Evolutionary conservation across 2,888 invertebrate genomes (phyloP).

Genomic region (Eristalis arbustorum): DNA sequence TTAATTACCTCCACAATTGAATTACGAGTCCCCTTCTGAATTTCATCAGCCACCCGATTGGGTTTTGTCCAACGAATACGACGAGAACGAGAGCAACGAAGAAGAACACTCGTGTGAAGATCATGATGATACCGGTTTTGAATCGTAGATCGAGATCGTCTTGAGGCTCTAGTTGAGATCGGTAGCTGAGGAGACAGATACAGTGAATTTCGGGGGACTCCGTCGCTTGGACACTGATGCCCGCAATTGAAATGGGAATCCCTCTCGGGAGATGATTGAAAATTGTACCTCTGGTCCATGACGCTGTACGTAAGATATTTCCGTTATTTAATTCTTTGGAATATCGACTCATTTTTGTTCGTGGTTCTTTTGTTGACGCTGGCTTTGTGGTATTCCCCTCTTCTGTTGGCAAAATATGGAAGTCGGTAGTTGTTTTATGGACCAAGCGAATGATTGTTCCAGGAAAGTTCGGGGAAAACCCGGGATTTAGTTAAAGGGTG

Average conservation of each 20-base stretch:
- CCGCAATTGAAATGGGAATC: neutral
- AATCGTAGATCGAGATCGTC: neutral
- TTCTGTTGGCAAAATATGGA: no score
- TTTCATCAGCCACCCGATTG: slow-evolving; percentile 50
- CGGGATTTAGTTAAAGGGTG: no score
- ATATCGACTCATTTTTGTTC: neutral
- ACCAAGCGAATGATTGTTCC: no score
- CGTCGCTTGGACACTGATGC: neutral
- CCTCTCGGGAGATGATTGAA: neutral
- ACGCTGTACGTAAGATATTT: neutral
- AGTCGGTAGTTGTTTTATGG: no score
- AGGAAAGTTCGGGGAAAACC: no score
- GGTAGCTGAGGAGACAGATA: no score
- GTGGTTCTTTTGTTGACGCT: no score
- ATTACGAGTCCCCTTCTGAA: slow-evolving; percentile 36
- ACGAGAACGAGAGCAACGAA: slow-evolving; percentile 58
- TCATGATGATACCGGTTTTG: slow-evolving; percentile 60
- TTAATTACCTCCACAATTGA: neutral
- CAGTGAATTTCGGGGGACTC: neutral
- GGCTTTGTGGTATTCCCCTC: no score
- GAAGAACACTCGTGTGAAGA: slow-evolving; percentile 72
- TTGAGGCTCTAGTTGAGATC: neutral
- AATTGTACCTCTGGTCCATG: neutral
- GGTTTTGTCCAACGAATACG: slow-evolving; percentile 35
- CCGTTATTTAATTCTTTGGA: neutral